Conservation (phyloP, 2,113 vertebrate genomes). For the Alouatta palliata region DNA sequence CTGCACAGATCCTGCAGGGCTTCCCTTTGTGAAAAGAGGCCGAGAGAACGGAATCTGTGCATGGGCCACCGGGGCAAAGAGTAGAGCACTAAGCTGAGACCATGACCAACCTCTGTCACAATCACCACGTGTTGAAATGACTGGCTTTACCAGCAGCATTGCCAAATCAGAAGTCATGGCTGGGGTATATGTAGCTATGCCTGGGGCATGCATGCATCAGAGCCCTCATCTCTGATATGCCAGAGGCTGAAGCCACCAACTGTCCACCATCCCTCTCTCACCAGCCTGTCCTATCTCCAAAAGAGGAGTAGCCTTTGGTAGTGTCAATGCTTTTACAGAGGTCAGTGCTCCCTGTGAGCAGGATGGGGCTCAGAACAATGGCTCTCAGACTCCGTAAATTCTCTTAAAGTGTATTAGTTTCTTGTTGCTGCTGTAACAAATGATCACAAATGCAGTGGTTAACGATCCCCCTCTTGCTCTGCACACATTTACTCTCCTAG, state of each 20-base stretch:
- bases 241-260: accelerated
- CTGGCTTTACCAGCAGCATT: not conserved
- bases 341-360: accelerated
- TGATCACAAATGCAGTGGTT: not conserved
- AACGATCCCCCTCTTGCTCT: no score
- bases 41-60: not conserved
- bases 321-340: not conserved
- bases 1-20: accelerated
- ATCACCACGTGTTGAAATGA: accelerated
- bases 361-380: not conserved
- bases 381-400: not conserved
- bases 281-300: not conserved
- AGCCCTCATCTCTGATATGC: no score
- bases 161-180: accelerated
- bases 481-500: not conserved
- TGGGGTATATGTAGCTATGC: no score
- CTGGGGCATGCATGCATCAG: not conserved
- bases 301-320: not conserved
- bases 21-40: not conserved
- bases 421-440: not conserved
- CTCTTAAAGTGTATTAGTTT: not conserved
- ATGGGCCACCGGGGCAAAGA: not conserved
- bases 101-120: accelerated
- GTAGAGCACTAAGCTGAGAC: not conserved
- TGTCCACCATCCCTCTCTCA: not conserved